Conservation (phyloP, 2,113 vertebrate species). For the Tamias sibiricus region DNA sequence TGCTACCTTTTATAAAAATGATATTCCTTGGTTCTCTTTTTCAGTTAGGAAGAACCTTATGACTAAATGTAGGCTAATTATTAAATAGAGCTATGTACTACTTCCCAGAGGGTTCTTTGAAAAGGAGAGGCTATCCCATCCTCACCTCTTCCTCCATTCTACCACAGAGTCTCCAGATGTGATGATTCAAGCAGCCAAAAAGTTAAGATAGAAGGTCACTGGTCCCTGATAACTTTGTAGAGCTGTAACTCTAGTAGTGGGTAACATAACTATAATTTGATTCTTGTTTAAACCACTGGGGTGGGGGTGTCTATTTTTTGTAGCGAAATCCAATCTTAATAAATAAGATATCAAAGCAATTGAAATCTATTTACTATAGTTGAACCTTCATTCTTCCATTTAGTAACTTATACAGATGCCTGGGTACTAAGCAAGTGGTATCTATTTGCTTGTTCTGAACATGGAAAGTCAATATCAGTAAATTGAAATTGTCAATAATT, state of each 20-base stretch:
- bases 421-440: not conserved
- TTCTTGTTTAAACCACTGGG: not conserved
- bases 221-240: not conserved
- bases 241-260: not conserved
- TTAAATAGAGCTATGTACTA: not conserved
- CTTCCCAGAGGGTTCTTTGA: not conserved
- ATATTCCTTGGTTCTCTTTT: not conserved
- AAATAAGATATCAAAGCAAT: not conserved
- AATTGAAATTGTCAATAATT: not conserved
- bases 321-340: not conserved
- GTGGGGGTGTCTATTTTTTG: not conserved
- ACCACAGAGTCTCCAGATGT: not conserved
- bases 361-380: not conserved
- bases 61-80: not conserved
- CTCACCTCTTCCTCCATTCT: not conserved
- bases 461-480: not conserved
- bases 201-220: not conserved
- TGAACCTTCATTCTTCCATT: not conserved
- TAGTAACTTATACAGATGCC: not conserved
- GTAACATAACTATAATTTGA: not conserved
- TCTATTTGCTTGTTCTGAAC: not conserved
- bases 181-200: not conserved
- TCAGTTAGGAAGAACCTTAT: not conserved
- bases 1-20: not conserved
- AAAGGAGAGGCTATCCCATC: not conserved